Evolutionary conservation across 2,797 vertebrate species (phyloP), one percentile per base, ranked within the genome.

Genomic region (Odontamblyopus lacepedii): DNA sequence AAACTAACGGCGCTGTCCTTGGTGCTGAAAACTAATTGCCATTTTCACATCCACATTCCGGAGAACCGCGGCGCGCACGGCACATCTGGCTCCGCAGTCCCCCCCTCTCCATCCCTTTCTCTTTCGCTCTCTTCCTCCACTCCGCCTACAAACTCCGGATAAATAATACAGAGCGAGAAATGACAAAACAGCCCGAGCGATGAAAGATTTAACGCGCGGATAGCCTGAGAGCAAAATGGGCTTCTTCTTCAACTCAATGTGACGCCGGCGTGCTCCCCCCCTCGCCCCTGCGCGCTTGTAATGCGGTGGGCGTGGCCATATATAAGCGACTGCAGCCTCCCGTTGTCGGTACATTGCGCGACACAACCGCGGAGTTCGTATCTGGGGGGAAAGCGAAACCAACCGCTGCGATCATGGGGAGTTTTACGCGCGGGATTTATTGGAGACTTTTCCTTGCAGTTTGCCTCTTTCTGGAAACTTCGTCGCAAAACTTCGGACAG

Each of bases 401-500:
- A 57, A 29, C 7, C 59, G 23, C 19, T 35, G 68, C 75, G 67
- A 75, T 73, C 73, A 94, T 94, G 93, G 88, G 74, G 86, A 80
- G 85, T 77, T 86, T 86, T 53, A 89, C 75, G 73, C 83, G 76
- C 48, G 85, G 85, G 74, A 78, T 91, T 75, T 92, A 87, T 26
- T 94, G 93, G 93, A 95, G 92, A 90, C 92, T 95, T 88, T 87
- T 94, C 77, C 89, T 95, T 67, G 89, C 95, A 77, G 90, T 86
- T 26, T 94, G 91, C 76, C 91, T 95, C 63, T 77, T 94, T 70
- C 70, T 92, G 84, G 88, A 92, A 84, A 90, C 93, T 78, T 90
- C 90, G 19, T 92, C 91, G 23, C 96, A 96, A 88, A 93, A 96
- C 89, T 95, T 97, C 62, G 92, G 91, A 70, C 97, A 96, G 91